Evolutionary conservation across 2,888 invertebrate species (phyloP).

Genomic region (Drosophila melanosoma): DNA sequence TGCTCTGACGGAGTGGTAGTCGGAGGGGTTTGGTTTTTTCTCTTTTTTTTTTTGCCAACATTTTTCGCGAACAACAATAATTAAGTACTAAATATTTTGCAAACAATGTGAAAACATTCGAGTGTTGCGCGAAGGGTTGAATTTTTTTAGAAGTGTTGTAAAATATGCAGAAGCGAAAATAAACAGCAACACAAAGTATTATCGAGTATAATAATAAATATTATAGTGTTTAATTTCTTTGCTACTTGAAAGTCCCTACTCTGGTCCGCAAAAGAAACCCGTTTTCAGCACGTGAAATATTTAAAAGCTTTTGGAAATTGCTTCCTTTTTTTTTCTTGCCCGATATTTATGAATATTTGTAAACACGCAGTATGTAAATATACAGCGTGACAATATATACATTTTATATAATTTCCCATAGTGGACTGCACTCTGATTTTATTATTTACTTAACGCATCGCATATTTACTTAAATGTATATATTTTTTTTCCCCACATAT

Average conservation of each 20-base stretch:
- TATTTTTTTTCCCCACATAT: not conserved
- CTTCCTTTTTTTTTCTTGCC: not conserved
- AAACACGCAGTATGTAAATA: not conserved
- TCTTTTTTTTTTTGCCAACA: constrained; percentile 2
- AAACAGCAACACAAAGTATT: not conserved
- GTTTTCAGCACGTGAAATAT: constrained; percentile 31
- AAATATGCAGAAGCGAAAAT: not conserved
- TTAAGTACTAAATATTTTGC: constrained; percentile 18
- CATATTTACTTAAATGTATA: not conserved
- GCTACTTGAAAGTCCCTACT: not conserved
- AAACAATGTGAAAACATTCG: not conserved
- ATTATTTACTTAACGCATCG: constrained; percentile 11
- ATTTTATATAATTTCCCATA: constrained; percentile 24
- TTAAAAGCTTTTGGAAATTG: constrained; percentile 9
- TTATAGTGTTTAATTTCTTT: not conserved
- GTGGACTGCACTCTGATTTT: constrained; percentile 5
- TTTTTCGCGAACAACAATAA: constrained; percentile 36
- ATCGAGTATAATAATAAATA: not conserved
- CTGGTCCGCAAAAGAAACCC: not conserved
- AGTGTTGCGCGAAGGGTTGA: not conserved
- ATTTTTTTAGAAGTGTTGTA: not conserved
- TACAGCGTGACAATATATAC: not conserved
- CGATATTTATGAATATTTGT: constrained; percentile 1
- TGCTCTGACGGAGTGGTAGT: not conserved
- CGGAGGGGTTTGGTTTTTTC: not conserved